These are phyloP conservation scores for Porites rus DNA, from an alignment of 92 coral and sea anemone species.

Conservation along the genomic window DNA sequence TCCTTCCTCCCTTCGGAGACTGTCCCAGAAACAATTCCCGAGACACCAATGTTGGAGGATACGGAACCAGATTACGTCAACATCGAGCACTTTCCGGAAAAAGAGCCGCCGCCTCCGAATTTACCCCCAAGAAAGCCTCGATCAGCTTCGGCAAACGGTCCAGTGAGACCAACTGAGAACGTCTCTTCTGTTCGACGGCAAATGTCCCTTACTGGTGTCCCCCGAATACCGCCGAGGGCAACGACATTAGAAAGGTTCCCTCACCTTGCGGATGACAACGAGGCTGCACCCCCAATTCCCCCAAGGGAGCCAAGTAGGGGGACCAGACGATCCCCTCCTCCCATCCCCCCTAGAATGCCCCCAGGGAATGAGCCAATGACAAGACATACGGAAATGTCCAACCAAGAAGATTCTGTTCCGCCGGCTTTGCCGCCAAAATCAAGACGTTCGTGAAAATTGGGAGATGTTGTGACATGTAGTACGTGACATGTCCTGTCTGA, in stretches of 20 bases:
- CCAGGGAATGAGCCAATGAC: slow-evolving; percentile 21
- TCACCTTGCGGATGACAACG: slow-evolving; percentile 26
- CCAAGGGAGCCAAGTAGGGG: slow-evolving; percentile 71
- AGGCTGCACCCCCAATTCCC: slow-evolving; percentile 80
- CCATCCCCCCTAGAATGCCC: slow-evolving; percentile 79
- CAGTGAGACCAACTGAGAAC: slow-evolving; percentile 43
- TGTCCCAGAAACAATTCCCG: slow-evolving; percentile 72
- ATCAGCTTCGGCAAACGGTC: slow-evolving; percentile 54
- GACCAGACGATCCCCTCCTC: slow-evolving; percentile 66
- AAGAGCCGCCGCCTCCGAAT: slow-evolving; percentile 80
- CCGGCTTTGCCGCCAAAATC: slow-evolving; percentile 51
- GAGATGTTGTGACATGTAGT: slow-evolving; percentile 13
- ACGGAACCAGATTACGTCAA: slow-evolving; percentile 87
- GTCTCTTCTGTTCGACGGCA: slow-evolving; percentile 42
- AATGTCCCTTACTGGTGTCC: slow-evolving; percentile 35
- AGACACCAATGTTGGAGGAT: slow-evolving; percentile 74
- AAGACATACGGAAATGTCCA: slow-evolving; percentile 19
- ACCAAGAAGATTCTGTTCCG: slow-evolving; percentile 37
- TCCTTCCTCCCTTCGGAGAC: slow-evolving; percentile 71
- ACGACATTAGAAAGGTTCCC: slow-evolving; percentile 33
- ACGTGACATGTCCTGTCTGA: slow-evolving; percentile 20
- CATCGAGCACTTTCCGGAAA: slow-evolving; percentile 87
- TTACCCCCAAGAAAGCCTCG: slow-evolving; percentile 86
- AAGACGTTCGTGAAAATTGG: slow-evolving; percentile 34
- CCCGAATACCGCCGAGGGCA: slow-evolving; percentile 30